Percentiles rank a stretch among this genome's conserved stretches.
Evolutionary conservation across 2,888 invertebrate genomes (phyloP).

Genomic region (Doris montereyensis): DNA sequence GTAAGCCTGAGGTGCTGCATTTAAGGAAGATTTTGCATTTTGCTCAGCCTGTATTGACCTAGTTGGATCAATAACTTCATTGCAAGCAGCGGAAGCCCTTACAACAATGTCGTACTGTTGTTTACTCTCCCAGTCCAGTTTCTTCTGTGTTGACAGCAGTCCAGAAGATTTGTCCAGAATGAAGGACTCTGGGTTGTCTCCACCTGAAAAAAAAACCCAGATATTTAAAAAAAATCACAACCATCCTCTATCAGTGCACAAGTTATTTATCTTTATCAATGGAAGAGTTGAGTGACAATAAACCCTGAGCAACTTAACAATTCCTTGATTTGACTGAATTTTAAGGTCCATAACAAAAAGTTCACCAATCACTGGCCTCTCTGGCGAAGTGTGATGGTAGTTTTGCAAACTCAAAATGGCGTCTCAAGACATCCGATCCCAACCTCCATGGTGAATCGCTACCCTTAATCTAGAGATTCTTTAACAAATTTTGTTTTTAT

Average conservation of each 20-base stretch:
- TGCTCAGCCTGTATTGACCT: neutral
- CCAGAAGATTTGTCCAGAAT: slow-evolving; percentile 46
- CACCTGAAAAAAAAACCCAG: slow-evolving; percentile 42
- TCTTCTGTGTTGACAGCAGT: slow-evolving; percentile 40
- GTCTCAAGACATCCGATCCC: no score
- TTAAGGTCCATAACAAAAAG: no score
- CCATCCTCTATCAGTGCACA: neutral
- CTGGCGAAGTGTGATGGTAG: no score
- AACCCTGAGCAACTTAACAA: no score
- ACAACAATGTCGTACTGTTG: slow-evolving; percentile 50
- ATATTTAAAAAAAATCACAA: neutral
- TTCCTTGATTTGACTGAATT: no score
- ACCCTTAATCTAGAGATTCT: no score
- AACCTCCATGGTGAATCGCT: no score
- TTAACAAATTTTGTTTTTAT: no score
- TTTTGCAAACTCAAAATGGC: no score
- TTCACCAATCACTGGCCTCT: no score
- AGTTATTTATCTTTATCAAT: no score
- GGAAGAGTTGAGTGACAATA: no score
- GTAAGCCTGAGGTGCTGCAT: slow-evolving; percentile 28
- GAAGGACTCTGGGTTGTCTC: slow-evolving; percentile 43
- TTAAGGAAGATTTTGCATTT: slow-evolving; percentile 29
- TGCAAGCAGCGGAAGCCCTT: slow-evolving; percentile 56
- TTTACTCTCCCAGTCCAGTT: slow-evolving; percentile 57
- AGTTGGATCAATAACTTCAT: slow-evolving; percentile 20